A percentile compares a stretch with the other conserved stretches of the same genome.
phyloP scores from a whole-genome alignment of 2,888 invertebrate species.

The Euclidia mi region DNA sequence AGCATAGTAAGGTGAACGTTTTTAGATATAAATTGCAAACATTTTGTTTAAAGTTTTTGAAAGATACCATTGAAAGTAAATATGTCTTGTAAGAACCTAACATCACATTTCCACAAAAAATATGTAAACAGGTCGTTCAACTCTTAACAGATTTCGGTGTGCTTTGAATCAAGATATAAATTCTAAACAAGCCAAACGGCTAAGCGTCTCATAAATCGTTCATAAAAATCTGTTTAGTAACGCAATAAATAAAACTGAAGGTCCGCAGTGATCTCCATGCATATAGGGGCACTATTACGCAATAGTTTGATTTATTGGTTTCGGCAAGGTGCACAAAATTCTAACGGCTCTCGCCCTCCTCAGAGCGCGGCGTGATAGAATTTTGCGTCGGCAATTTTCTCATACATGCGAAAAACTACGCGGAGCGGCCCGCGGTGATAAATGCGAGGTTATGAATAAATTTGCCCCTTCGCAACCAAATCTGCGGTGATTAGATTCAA shows the following conservation, averaged over 20 bases:
- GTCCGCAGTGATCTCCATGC: constrained; percentile 79
- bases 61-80: too few relatives aligned
- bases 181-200: constrained; percentile 60
- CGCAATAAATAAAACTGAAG: constrained; percentile 84
- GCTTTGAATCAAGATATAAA: constrained; percentile 57
- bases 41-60: too few relatives aligned
- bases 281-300: constrained; percentile 86
- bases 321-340: constrained; percentile 85
- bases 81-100: too few relatives aligned
- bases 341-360: constrained; percentile 78
- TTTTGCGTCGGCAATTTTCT: constrained; percentile 83
- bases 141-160: constrained; percentile 49
- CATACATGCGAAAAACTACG: constrained; percentile 85
- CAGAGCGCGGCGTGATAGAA: constrained; percentile 79
- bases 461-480: constrained; percentile 78
- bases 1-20: too few relatives aligned
- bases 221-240: constrained; percentile 82
- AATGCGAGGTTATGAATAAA: constrained; percentile 88
- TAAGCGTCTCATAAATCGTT: constrained; percentile 72
- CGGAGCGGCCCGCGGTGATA: constrained; percentile 79
- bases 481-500: constrained; percentile 84
- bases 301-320: constrained; percentile 88
- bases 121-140: constrained; percentile 46
- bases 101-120: constrained; percentile 12
- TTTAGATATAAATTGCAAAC: too few relatives aligned